Base-by-base conservation (phyloP, 2,113 vertebrate genomes). In the Accipiter virgatus region DNA sequence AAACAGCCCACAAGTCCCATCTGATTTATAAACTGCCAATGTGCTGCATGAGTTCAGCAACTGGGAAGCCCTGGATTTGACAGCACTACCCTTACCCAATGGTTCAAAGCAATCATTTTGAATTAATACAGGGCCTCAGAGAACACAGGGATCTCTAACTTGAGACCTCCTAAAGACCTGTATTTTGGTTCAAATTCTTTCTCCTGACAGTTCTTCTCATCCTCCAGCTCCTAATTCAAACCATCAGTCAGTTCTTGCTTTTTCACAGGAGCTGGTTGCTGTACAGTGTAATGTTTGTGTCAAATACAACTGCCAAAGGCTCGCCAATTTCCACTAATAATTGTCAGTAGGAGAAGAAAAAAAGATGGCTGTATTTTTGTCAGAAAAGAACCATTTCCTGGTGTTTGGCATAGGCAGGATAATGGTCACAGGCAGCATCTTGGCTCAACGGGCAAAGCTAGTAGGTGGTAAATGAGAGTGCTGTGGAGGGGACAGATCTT, bases 401-500 rank as follows among this genome's bases (percentile, higher is more conserved):
- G 47, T 87, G 68, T 95, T 91, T 93, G 82, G 72, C 68, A 84
- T 71, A 80, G 72, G 13, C 61, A 82, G 86, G 55, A 94, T 93
- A 91, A 96, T 16, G 23, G 91, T 88, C 79, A 88, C 3, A 20
- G 88, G 59, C 95, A 95, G 90, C 88, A 91, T 96, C 92, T 93
- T 96, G 95, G 83, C 93, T 88, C 95, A 93, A 93, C 34, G 1
- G 66, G 81, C 58, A 80, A n/a, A 47, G 80, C 56, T 65, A 61
- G 96, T 95, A 91, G 95, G 97, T 80, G 91, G 94, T 86, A 97
- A 98, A 97, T 96, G 97, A 97, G 93, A 93, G 73, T 72, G 80
- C 55, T 86, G 72, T 4, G 10, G 87, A 95, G 67, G 80, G 92
- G 86, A 93, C 86, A 95, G 91, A 91, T 86, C 86, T 93, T 97